Base-by-base conservation (phyloP, 2,888 invertebrate genomes). In the Leistus spinibarbis region DNA sequence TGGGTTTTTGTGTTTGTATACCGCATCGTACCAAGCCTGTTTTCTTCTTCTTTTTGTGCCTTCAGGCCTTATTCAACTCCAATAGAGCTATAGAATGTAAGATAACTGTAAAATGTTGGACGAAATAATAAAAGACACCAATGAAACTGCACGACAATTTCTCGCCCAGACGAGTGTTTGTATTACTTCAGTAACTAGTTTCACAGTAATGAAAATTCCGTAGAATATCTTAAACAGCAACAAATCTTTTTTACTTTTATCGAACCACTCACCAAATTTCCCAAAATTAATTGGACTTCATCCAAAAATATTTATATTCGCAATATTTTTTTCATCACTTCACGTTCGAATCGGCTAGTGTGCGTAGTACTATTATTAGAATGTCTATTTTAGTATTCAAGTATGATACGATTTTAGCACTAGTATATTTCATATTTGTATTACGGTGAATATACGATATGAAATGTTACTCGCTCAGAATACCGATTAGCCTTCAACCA, bases 1-100 rank as follows among this genome's bases (percentile, higher is more conserved):
- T 57, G 66, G 72, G 72, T 72, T 72, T 72, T 72, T 66, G 60
- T 72, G 72, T 72, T 72, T 72, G 57, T 72, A 60, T 72, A 66
- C 72, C 72, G 40, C 22, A 27, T 13, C 27, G 16, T 10, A 23
- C 20, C 20, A 19, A 1, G 20, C 20, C 10, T 62, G 20, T 62
- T 62, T 62, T 3, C 13, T 62, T 13, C 20, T 62, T 10, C 10
- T 62, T 16, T 62, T 62, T 62, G 13, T 4, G 20, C 4, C 17
- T 20, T 5, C n/a, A 57, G 57, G 17, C 17, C 2, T 13, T 3
- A n/a, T n/a, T 19, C 16, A 57, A n/a, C 19, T 19, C 20, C 7
- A 10, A 13, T 40, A 40, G 13, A 40, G 13, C 40, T 40, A 40
- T 40, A 40, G 40, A 40, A 40, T 40, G 40, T 1, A 40, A 10